Percentiles rank a stretch among this genome's conserved stretches.
phyloP scores from a whole-genome alignment of 64 coral and sea anemone genomes.

The Catalaphyllia jardinei region DNA sequence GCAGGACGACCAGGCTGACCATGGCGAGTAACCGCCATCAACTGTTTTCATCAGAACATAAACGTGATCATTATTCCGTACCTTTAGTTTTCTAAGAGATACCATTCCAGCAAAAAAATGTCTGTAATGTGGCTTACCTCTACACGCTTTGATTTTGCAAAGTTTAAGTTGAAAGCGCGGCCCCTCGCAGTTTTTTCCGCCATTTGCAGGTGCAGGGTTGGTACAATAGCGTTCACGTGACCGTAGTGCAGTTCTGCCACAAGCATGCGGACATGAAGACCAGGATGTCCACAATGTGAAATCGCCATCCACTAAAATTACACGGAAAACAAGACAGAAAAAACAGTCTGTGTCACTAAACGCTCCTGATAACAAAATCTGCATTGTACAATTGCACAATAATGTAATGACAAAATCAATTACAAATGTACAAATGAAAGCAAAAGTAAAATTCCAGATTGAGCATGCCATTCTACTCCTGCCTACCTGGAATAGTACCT shows the following conservation, averaged over 20 bases:
- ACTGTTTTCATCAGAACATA: constrained; percentile 3
- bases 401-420: too few relatives aligned
- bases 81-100: not conserved
- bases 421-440: too few relatives aligned
- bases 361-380: too few relatives aligned
- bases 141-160: constrained; percentile 75
- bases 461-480: not conserved
- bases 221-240: constrained; percentile 97
- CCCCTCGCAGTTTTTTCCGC: constrained; percentile 89
- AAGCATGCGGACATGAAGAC: constrained; percentile 73
- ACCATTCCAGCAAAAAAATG: not conserved
- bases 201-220: constrained; percentile 80
- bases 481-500: not conserved
- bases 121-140: constrained; percentile 20
- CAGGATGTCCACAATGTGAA: constrained; percentile 83
- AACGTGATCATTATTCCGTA: too few relatives aligned
- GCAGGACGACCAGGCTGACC: constrained; percentile 60
- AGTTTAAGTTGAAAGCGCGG: constrained; percentile 91
- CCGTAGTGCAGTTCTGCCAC: constrained; percentile 82
- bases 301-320: constrained; percentile 75
- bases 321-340: not conserved
- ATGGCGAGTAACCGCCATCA: constrained; percentile 55
- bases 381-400: too few relatives aligned
- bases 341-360: not conserved
- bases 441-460: too few relatives aligned